Evolutionary conservation across 2,888 invertebrate genomes (phyloP).

Genomic region (Fragum sueziense): DNA sequence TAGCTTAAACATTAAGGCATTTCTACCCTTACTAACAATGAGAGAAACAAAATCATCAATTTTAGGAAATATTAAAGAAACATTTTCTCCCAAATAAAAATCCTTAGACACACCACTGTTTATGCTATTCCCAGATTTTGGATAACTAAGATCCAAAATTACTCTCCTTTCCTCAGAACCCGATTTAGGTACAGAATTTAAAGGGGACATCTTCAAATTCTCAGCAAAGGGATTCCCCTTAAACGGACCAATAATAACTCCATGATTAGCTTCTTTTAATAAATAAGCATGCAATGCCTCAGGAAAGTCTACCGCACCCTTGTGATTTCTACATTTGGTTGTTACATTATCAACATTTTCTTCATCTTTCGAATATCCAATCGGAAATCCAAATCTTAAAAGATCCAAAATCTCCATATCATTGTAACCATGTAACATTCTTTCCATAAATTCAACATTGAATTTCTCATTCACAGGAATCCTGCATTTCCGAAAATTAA

Average conservation of each 20-base stretch:
- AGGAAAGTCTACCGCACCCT: not conserved
- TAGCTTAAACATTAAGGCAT: not conserved
- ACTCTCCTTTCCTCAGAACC: not conserved
- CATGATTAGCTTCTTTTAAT: not conserved
- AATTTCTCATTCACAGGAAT: not conserved
- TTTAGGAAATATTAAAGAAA: not conserved
- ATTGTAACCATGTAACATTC: not conserved
- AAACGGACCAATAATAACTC: not conserved
- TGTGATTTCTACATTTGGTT: not conserved
- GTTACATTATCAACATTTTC: not conserved
- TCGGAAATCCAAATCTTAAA: not conserved
- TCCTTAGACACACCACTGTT: too few species aligned
- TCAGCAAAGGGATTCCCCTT: not conserved
- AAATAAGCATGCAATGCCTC: not conserved
- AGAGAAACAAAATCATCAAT: not conserved
- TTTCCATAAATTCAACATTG: not conserved
- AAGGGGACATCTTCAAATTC: not conserved
- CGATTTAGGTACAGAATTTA: not conserved
- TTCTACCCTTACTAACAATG: not conserved
- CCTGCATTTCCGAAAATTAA: not conserved
- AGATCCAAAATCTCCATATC: not conserved
- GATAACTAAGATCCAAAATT: not conserved
- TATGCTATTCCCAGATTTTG: too few species aligned
- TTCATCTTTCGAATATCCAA: not conserved
- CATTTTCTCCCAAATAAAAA: conserved; percentile 5